Percentiles rank a stretch among this genome's conserved stretches.
Conservation (phyloP, 2,888 invertebrate species). For the Himalopsyche anomala region DNA sequence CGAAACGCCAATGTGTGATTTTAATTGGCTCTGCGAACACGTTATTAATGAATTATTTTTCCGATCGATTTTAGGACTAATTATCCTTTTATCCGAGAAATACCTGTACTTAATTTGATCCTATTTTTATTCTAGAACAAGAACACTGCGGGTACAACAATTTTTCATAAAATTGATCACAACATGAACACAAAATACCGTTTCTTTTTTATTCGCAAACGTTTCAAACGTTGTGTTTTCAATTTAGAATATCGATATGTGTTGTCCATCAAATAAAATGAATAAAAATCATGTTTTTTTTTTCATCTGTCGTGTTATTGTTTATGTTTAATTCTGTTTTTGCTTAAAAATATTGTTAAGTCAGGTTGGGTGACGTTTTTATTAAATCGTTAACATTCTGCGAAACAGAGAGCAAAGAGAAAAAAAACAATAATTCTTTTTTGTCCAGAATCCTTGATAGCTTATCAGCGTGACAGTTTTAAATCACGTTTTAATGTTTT, state of each 20-base stretch:
- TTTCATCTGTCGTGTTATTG: background rate
- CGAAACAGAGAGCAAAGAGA: constrained; percentile 17
- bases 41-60: no score
- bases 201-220: background rate
- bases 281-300: background rate
- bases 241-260: background rate
- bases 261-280: constrained; percentile 17
- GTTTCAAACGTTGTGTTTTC: background rate
- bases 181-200: background rate
- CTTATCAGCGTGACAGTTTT: constrained; percentile 24
- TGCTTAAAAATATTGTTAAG: background rate
- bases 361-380: background rate
- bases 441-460: constrained; percentile 26
- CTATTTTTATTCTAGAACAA: no score
- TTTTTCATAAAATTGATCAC: background rate
- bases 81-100: no score
- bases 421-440: constrained; percentile 32
- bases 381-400: constrained; percentile 20
- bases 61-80: no score
- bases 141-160: background rate
- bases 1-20: no score
- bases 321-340: background rate
- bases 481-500: constrained; percentile 5
- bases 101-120: no score
- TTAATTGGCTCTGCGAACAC: no score